Base-by-base conservation (phyloP, 2,113 vertebrate species). In the Manacus vitellinus region DNA sequence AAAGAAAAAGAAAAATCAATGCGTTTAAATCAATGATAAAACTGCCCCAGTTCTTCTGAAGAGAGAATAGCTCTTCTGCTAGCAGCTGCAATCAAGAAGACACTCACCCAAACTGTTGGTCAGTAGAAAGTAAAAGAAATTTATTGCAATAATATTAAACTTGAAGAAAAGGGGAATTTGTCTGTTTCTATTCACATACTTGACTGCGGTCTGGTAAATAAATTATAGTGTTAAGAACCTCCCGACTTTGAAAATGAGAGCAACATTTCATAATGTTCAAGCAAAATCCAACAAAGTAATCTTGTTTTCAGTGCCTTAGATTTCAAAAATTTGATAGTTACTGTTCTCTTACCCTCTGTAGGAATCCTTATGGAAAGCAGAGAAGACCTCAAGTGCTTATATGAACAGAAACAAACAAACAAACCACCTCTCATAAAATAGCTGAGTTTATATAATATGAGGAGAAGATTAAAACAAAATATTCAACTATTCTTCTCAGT, bases 11-110 rank as follows among this genome's bases (percentile, higher is more conserved):
- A 59, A 85, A 84, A 85, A 87, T 76, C 70, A 74, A 73, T 85
- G 43, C 30, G 51, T 90, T 83, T 66, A 88, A 92, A 90, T 93
- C 66, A 95, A 71, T 76, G 75, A 71, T 73, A 94, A 92, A 94
- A 77, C 33, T 63, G 7, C 19, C 88, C 55, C 39, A 59, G 59
- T 23, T 92, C 46, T 55, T 66, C 46, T 44, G 75, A 88, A 85
- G 46, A 79, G 11, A 4, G 31, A 80, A 74, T 52, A 92, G 30
- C 51, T 90, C 46, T 85, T 80, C 52, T 67, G 16, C 59, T 39
- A 71, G 67, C 18, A 85, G 28, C 10, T 62, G 58, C 59, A 92
- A 76, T 96, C 51, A 91, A 72, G 61, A 80, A 66, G 59, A 39
- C 76, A 80, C 76, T 95, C 88, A 84, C 62, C 17, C 14, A 80